These are phyloP conservation scores for Orchesella flavescens DNA, from an alignment of 2,888 invertebrate species.

Conservation along the genomic window DNA sequence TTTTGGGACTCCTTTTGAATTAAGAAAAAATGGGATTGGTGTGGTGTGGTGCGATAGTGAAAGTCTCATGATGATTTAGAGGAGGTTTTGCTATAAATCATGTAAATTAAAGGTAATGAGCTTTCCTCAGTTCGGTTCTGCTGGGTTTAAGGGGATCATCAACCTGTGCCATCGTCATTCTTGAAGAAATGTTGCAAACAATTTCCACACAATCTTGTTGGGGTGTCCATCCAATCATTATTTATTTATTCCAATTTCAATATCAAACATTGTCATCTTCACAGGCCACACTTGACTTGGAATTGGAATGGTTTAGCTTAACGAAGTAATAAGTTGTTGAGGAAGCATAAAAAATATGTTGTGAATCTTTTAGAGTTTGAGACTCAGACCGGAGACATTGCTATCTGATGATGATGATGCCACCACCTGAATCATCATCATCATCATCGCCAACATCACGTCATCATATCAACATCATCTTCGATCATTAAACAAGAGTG, in stretches of 20 bases:
- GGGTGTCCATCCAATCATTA: not conserved
- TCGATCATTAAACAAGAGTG: no score
- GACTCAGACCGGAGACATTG: constrained; percentile 11
- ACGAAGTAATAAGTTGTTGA: not conserved
- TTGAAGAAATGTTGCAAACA: constrained; percentile 1
- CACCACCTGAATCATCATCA: not conserved
- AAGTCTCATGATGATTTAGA: not conserved
- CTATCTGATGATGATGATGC: constrained; percentile 11
- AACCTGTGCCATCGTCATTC: constrained; percentile 23
- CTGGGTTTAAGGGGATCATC: constrained; percentile 11
- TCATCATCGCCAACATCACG: not conserved
- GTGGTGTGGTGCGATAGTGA: not conserved
- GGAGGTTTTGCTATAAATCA: no score
- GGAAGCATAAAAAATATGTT: no score
- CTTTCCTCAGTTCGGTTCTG: not conserved
- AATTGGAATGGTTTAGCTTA: not conserved
- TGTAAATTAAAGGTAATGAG: constrained; percentile 12
- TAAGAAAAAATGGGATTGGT: not conserved
- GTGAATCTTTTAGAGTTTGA: no score
- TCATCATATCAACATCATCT: no score
- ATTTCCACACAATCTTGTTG: not conserved
- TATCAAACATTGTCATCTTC: constrained; percentile 48
- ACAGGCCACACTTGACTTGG: constrained; percentile 34
- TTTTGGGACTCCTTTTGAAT: no score
- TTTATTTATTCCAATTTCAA: not conserved